These are phyloP conservation scores for Euplagia quadripunctaria DNA, from an alignment of 2,888 invertebrate genomes.

Conservation along the genomic window DNA sequence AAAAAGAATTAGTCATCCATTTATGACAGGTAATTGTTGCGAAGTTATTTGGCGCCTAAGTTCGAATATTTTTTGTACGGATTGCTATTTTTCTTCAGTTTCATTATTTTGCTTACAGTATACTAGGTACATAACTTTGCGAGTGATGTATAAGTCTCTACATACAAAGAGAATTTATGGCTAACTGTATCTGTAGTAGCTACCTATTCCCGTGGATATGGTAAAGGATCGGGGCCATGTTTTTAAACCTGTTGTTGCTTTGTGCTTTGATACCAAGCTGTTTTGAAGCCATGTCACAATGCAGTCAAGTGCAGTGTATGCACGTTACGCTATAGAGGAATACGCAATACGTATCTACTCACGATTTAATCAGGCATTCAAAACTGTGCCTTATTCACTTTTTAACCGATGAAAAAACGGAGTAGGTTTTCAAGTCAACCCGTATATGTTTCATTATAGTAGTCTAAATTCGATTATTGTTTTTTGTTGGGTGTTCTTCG, in stretches of 20 bases:
- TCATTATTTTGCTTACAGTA: no score
- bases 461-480: no score
- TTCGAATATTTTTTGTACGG: no score
- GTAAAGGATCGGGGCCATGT: conserved; percentile 59
- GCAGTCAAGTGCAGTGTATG: conserved; percentile 63
- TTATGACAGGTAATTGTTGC: no score
- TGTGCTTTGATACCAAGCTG: conserved; percentile 72
- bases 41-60: no score
- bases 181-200: conserved; percentile 46
- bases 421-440: not conserved
- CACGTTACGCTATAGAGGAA: conserved; percentile 2
- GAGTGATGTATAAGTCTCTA: not conserved
- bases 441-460: no score
- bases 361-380: not conserved
- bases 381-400: not conserved
- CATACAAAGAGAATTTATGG: conserved; percentile 32
- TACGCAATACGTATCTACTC: not conserved
- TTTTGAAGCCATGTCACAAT: conserved; percentile 64
- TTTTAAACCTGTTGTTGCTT: conserved; percentile 65
- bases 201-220: conserved; percentile 61
- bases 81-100: no score
- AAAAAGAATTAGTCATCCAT: no score
- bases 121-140: no score
- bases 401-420: no score
- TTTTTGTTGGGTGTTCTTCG: no score